Evolutionary conservation across 2,888 invertebrate species (phyloP).

Genomic region (Unio delphinus): DNA sequence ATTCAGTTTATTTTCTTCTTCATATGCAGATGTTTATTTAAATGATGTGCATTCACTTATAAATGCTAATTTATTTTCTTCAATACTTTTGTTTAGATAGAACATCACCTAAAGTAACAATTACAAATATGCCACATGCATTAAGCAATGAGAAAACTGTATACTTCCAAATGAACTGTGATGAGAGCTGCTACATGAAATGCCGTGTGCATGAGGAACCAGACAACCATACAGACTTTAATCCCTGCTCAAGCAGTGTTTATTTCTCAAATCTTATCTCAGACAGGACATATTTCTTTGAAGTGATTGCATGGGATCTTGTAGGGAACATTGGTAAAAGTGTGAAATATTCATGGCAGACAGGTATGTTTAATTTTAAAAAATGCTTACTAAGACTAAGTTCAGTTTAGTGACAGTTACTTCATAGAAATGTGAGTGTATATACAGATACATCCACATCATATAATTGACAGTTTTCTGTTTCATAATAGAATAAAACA

Average conservation of each 20-base stretch:
- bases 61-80: slow-evolving; percentile 2
- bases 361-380: slow-evolving; percentile 7
- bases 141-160: slow-evolving; percentile 5
- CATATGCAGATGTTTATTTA: too few relatives aligned
- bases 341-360: slow-evolving; percentile 8
- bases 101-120: slow-evolving; percentile 8
- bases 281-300: slow-evolving; percentile 3
- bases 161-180: slow-evolving; percentile 6
- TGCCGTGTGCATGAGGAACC: slow-evolving; percentile 1
- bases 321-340: slow-evolving; percentile 5
- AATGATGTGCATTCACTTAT: too few relatives aligned
- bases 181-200: slow-evolving; percentile 1
- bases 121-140: slow-evolving; percentile 2
- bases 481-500: too few relatives aligned
- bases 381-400: too few relatives aligned
- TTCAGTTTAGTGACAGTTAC: too few relatives aligned
- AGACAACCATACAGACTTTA: neutral
- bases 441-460: slow-evolving; percentile 4
- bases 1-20: too few relatives aligned
- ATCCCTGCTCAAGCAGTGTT: neutral
- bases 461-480: neutral
- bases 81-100: slow-evolving; percentile 8
- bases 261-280: neutral
- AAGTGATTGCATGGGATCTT: slow-evolving; percentile 5
- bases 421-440: neutral